phyloP scores from a whole-genome alignment of 2,113 vertebrate genomes.

The Eurypyga helias region DNA sequence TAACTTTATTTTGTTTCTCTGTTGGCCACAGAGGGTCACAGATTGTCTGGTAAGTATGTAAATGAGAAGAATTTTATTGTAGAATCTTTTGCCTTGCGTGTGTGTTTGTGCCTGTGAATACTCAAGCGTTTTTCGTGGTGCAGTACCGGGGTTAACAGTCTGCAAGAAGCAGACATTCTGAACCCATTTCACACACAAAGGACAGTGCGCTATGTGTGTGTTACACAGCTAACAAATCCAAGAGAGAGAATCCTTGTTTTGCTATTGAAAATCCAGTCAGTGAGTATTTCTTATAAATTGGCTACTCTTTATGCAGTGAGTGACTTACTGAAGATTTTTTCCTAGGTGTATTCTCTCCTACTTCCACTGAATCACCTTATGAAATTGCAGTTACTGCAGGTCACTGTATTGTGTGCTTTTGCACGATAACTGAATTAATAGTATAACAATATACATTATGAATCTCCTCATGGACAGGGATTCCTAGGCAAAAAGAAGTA shows the following conservation, averaged over 20 bases:
- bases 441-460: not conserved
- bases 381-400: not conserved
- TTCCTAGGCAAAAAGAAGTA: not conserved
- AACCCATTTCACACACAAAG: not conserved
- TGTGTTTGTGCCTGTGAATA: not conserved
- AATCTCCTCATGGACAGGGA: not conserved
- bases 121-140: not conserved
- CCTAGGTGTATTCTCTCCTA: not conserved
- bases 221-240: not conserved
- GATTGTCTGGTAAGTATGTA: constrained; percentile 44
- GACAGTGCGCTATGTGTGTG: not conserved
- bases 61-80: not conserved
- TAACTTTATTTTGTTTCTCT: constrained; percentile 58
- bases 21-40: constrained; percentile 67
- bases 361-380: not conserved
- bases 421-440: not conserved
- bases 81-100: not conserved
- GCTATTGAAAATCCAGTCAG: not conserved
- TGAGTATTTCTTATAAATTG: not conserved
- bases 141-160: not conserved
- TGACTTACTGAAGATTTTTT: not conserved
- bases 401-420: not conserved
- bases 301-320: not conserved
- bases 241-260: not conserved
- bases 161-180: not conserved